phyloP scores from a whole-genome alignment of 2,113 vertebrate species.

The Nibea albiflora region DNA sequence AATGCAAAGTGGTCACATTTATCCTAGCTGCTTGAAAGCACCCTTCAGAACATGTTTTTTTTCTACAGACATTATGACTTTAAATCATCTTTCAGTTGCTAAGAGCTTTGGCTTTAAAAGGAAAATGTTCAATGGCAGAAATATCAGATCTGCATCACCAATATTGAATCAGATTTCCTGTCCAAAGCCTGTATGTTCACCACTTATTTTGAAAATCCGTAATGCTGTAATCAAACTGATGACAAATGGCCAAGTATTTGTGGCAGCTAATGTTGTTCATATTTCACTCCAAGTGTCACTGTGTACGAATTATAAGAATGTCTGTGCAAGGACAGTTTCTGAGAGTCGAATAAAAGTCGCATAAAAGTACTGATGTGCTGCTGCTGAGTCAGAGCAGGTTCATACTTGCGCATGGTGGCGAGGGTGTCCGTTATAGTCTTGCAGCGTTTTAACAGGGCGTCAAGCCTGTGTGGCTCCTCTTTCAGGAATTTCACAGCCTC shows the following conservation, averaged over 20 bases:
- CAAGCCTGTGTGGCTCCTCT: conserved; percentile 96
- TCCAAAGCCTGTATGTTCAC: neutral
- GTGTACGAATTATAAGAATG: neutral
- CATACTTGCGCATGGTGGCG: conserved; percentile 83
- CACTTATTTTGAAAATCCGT: conserved; percentile 36
- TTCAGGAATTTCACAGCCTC: conserved; percentile 99
- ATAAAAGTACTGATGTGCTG: neutral
- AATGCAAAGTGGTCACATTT: neutral
- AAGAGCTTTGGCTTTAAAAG: conserved; percentile 18
- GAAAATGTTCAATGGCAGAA: conserved; percentile 18
- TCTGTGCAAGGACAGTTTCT: neutral
- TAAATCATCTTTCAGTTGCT: neutral
- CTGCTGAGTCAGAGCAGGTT: conserved; percentile 11
- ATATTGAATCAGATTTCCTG: conserved; percentile 19
- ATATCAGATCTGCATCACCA: conserved; percentile 16
- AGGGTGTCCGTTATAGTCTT: conserved; percentile 91
- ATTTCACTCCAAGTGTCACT: neutral
- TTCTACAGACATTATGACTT: conserved; percentile 1
- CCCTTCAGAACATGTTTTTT: neutral
- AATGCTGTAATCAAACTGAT: neutral
- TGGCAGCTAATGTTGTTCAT: conserved; percentile 1
- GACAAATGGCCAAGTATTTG: conserved; percentile 1
- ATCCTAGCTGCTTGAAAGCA: conserved; percentile 15
- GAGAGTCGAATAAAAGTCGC: neutral
- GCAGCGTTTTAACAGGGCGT: conserved; percentile 96